A percentile compares a stretch with the other conserved stretches of the same genome.
phyloP scores from a whole-genome alignment of 2,113 vertebrate genomes.

The Eretmochelys imbricata region DNA sequence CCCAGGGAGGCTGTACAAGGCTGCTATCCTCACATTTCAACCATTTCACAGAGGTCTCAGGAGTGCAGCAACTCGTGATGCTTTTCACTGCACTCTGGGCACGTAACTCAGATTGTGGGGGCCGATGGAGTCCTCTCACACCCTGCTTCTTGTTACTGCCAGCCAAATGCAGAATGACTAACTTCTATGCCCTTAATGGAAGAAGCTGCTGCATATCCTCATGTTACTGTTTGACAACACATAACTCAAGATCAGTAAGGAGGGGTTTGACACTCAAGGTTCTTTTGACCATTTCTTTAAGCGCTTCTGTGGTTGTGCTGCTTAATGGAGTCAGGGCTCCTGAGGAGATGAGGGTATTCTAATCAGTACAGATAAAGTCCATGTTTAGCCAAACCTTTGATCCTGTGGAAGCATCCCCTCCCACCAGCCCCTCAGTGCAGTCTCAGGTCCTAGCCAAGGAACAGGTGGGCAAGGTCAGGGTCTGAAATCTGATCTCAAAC shows the following conservation, averaged over 20 bases:
- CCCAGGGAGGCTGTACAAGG: neutral
- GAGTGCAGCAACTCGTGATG: neutral
- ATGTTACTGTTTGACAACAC: neutral
- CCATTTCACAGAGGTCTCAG: neutral
- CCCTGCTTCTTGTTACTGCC: neutral
- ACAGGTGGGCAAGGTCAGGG: neutral
- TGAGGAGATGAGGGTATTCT: neutral
- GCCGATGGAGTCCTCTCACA: neutral
- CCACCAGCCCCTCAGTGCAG: neutral
- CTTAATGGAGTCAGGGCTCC: neutral
- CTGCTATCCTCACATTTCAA: neutral
- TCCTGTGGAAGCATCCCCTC: neutral
- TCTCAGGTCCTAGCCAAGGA: neutral
- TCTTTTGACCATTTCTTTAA: neutral
- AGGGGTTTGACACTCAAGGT: neutral
- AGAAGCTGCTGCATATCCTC: neutral
- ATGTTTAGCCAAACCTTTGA: neutral
- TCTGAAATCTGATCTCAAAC: neutral
- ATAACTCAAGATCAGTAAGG: neutral
- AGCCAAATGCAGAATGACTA: neutral
- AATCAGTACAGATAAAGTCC: neutral
- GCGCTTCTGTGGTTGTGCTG: neutral
- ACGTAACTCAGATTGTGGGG: neutral
- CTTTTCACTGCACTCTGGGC: neutral
- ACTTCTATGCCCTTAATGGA: neutral